Base-by-base conservation (phyloP, 2,888 invertebrate genomes). In the Melanotus villosus region DNA sequence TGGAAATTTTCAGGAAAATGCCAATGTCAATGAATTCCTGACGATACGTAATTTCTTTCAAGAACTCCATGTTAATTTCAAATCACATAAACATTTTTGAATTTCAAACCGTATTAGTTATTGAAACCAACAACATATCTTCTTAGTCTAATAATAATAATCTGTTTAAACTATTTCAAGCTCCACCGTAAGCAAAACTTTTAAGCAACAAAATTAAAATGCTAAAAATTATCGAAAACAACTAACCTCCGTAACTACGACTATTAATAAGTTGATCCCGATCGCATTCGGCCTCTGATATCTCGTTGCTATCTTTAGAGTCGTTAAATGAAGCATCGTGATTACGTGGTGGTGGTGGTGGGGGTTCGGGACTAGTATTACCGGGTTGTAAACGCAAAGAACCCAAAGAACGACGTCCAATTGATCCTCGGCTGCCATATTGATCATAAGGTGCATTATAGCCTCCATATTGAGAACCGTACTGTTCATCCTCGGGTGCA, bases 231-330 rank as follows among this genome's bases (percentile, higher is more conserved):
- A 21, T 18, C 19, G 9, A 21, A 52, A 50, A 23, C 89, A 26
- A 7, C 89, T 88, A n/a, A 95, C 95, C 95, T 83, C 94, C 94
- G 83, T 94, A 94, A 85, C 92, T 94, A 80, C 94, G 91, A 69
- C 90, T 91, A 86, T 93, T 91, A 80, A 90, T 88, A 68, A 90
- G 84, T 80, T 92, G 92, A 83, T 93, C 93, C 75, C 92, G 93
- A 87, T 96, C 96, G 85, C 96, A 96, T 85, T 96, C 96, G 78
- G 96, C 95, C 86, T 96, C 96, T 82, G 95, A 95, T 86, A 95
- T 94, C 86, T 96, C 96, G 87, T 95, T 96, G 86, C 95, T 95
- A 85, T 96, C 95, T 88, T 96, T 96, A 83, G 95, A 95, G 85
- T 96, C 96, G 86, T 96, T 96, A 87, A 95, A 95, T 65, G 92